Conservation (phyloP, 2,797 vertebrate genomes). For the Pagetopsis macropterus region DNA sequence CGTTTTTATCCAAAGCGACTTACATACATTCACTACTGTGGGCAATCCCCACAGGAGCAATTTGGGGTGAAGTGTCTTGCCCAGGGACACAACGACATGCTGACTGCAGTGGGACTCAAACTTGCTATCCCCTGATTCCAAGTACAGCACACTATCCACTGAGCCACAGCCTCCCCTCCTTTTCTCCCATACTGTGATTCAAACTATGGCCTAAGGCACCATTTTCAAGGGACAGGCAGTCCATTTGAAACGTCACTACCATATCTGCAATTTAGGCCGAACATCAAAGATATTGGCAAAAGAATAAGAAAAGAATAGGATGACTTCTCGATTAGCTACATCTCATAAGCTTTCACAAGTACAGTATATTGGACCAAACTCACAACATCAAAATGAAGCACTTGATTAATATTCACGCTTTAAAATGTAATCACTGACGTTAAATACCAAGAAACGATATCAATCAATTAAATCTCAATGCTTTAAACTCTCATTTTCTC, state of each 20-base stretch:
- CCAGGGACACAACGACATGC: too few species aligned
- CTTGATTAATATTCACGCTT: slow-evolving; percentile 76
- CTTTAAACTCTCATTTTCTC: slow-evolving; percentile 54
- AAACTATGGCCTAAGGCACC: slow-evolving; percentile 60
- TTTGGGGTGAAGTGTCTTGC: too few species aligned
- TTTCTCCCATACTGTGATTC: slow-evolving; percentile 48
- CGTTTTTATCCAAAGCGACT: too few species aligned
- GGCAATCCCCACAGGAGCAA: too few species aligned
- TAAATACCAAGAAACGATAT: slow-evolving; percentile 49
- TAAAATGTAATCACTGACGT: slow-evolving; percentile 62
- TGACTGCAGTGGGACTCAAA: too few species aligned
- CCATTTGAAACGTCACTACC: slow-evolving; percentile 64
- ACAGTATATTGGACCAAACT: slow-evolving; percentile 56
- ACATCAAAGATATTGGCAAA: slow-evolving; percentile 68
- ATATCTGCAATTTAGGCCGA: slow-evolving; percentile 67
- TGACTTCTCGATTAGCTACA: slow-evolving; percentile 69
- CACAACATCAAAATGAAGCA: slow-evolving; percentile 58
- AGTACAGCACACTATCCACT: too few species aligned
- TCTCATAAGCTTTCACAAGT: slow-evolving; percentile 59
- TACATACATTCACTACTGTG: too few species aligned
- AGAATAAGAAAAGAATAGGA: slow-evolving; percentile 60
- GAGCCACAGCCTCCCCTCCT: neutral
- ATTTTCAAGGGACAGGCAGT: slow-evolving; percentile 63
- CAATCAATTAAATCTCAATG: slow-evolving; percentile 69
- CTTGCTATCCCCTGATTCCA: too few species aligned